Conservation (phyloP, 1,140 invertebrate genomes). For the Drosophila kikkawai region DNA sequence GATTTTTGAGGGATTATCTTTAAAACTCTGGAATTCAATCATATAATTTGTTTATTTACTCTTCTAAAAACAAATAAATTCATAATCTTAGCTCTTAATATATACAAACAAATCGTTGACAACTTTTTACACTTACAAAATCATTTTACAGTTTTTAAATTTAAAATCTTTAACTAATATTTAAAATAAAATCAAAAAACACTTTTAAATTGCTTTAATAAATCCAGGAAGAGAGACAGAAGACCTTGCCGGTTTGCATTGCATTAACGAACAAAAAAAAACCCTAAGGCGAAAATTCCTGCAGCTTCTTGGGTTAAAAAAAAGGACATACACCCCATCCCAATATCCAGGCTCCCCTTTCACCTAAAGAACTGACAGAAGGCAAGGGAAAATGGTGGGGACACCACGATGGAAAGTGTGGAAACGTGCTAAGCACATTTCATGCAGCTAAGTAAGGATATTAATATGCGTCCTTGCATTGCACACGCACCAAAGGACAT, state of each 20-base stretch:
- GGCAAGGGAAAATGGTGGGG: not conserved
- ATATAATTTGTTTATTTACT: no score
- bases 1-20: not conserved
- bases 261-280: no score
- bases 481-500: slow-evolving; percentile 50
- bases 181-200: not conserved
- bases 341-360: not conserved
- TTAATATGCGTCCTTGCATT: slow-evolving; percentile 80
- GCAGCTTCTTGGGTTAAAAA: slow-evolving; percentile 13
- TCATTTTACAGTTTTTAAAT: not conserved
- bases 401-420: slow-evolving; percentile 33
- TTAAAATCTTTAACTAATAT: not conserved
- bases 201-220: slow-evolving; percentile 14
- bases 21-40: no score
- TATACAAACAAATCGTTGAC: no score
- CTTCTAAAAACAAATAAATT: not conserved
- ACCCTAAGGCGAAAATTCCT: slow-evolving; percentile 13
- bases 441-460: slow-evolving; percentile 80
- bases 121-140: not conserved
- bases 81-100: no score
- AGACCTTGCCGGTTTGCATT: slow-evolving; percentile 5
- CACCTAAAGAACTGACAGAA: slow-evolving; percentile 7
- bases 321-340: not conserved
- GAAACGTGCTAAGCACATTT: slow-evolving; percentile 71
- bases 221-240: not conserved